Conservation (phyloP, 37 sponge, comb jelly and placozoan species). For the Beroe forskalii region DNA sequence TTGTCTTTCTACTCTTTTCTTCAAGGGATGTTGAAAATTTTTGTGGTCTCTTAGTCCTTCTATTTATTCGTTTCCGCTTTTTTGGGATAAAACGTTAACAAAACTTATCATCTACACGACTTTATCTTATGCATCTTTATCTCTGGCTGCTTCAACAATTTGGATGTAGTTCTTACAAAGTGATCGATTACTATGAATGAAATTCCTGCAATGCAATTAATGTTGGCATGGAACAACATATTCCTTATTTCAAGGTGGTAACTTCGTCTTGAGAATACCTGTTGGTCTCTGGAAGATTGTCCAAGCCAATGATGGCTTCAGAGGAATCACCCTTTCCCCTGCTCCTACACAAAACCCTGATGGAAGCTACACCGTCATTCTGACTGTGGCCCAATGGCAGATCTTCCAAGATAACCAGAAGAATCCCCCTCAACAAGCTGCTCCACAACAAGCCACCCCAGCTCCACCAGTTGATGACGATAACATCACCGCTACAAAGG, state of each 20-base stretch:
- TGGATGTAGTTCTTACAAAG: too few relatives aligned
- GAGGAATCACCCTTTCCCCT: neutral
- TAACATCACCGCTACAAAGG: neutral
- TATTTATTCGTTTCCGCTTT: too few relatives aligned
- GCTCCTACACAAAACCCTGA: neutral
- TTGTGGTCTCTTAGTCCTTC: too few relatives aligned
- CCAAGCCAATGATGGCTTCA: neutral
- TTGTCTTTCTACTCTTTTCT: too few relatives aligned
- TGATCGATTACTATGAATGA: too few relatives aligned
- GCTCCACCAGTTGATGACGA: neutral
- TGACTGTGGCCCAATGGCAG: neutral
- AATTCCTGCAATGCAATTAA: too few relatives aligned
- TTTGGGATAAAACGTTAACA: too few relatives aligned
- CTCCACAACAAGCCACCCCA: neutral
- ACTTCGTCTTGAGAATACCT: neutral
- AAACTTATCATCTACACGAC: too few relatives aligned
- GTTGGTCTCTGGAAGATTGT: constrained; percentile 1
- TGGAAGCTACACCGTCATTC: constrained; percentile 5
- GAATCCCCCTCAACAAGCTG: neutral
- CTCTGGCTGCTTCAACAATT: too few relatives aligned
- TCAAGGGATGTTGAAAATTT: too few relatives aligned
- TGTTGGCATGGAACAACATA: too few relatives aligned
- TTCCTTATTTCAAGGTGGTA: constrained; percentile 15
- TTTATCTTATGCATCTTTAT: too few relatives aligned
- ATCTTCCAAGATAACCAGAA: constrained; percentile 55